Evolutionary conservation across 2,888 invertebrate species (phyloP).

Genomic region (Endomychus coccineus): DNA sequence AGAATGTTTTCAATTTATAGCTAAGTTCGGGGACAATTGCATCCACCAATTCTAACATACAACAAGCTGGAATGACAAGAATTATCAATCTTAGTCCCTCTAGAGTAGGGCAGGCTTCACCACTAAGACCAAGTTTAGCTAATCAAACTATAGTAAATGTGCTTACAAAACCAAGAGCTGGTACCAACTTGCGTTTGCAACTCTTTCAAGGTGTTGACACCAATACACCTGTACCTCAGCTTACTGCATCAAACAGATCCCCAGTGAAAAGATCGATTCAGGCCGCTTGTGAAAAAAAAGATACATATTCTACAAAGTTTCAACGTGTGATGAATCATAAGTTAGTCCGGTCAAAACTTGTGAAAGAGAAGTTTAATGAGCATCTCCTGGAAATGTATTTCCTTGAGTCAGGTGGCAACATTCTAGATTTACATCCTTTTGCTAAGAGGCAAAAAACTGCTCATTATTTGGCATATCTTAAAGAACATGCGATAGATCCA

Average conservation of each 20-base stretch:
- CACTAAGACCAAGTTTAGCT: conserved; percentile 41
- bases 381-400: conserved; percentile 80
- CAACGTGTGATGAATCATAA: conserved; percentile 66
- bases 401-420: conserved; percentile 77
- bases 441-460: conserved; percentile 71
- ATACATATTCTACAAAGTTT: conserved; percentile 50
- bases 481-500: conserved; percentile 48
- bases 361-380: conserved; percentile 69
- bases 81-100: conserved; percentile 47
- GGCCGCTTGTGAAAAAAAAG: conserved; percentile 41
- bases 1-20: too few species aligned
- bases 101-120: conserved; percentile 33
- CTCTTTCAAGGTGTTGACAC: conserved; percentile 26
- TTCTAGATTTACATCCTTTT: conserved; percentile 83
- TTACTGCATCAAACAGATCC: conserved; percentile 25
- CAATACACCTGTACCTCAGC: conserved; percentile 21
- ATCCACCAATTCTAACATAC: conserved; percentile 30
- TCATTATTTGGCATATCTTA: conserved; percentile 66
- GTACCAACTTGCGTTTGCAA: conserved; percentile 37
- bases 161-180: conserved; percentile 34
- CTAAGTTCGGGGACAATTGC: conserved; percentile 25
- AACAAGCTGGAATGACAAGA: conserved; percentile 47
- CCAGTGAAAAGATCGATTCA: conserved; percentile 45
- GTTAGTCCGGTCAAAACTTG: conserved; percentile 58
- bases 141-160: conserved; percentile 43